Evolutionary conservation across 2,797 vertebrate genomes (phyloP).

Genomic region (Enteromius unitaeniatus): DNA sequence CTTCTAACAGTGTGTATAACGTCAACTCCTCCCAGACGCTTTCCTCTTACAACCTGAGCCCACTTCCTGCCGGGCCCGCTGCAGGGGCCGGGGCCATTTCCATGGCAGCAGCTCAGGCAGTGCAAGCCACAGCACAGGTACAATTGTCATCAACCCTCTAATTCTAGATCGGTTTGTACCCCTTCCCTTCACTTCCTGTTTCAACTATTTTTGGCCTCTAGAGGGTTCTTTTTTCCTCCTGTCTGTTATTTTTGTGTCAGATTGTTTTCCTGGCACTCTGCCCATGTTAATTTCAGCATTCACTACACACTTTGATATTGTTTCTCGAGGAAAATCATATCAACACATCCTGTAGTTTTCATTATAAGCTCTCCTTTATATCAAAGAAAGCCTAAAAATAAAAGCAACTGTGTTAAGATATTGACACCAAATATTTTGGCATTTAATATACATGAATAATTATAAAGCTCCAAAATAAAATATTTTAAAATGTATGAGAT

Average conservation of each 20-base stretch:
- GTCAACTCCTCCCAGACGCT: slow-evolving; percentile 93
- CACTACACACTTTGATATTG: slow-evolving; percentile 1
- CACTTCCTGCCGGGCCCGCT: slow-evolving; percentile 89
- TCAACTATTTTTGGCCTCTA: not conserved
- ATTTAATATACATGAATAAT: not conserved
- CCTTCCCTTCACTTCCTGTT: slow-evolving; percentile 23
- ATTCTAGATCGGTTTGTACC: not conserved
- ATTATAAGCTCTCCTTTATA: not conserved
- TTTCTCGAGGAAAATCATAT: not conserved
- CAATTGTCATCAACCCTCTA: not conserved
- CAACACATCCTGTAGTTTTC: not conserved
- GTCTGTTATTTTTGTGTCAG: slow-evolving; percentile 11
- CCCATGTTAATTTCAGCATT: slow-evolving; percentile 20
- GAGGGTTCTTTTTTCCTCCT: not conserved
- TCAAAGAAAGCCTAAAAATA: not conserved
- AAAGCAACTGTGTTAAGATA: not conserved
- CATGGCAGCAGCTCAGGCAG: slow-evolving; percentile 98
- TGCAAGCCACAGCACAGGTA: slow-evolving; percentile 97
- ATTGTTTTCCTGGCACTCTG: slow-evolving; percentile 1
- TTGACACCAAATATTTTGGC: not conserved
- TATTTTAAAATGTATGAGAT: not conserved
- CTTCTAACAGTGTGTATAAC: slow-evolving; percentile 90
- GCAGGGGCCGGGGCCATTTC: slow-evolving; percentile 92
- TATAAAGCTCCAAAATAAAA: not conserved
- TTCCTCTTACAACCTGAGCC: slow-evolving; percentile 92